phyloP scores from a whole-genome alignment of 2,888 invertebrate genomes.

The Auanema freiburgensis region DNA sequence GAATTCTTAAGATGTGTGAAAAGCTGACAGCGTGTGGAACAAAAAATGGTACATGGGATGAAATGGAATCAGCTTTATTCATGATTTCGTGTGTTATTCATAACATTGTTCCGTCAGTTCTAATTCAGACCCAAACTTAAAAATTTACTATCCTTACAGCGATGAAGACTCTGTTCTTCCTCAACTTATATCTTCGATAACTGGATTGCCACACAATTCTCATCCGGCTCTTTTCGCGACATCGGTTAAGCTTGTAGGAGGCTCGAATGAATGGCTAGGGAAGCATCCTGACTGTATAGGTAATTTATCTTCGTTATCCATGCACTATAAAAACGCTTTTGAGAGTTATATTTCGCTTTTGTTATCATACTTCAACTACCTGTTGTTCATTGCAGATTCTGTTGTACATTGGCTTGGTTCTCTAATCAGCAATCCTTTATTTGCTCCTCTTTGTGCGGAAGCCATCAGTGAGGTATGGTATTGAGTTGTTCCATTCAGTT shows the following conservation, averaged over 20 bases:
- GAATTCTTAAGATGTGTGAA: slow-evolving; percentile 18
- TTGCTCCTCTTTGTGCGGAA: slow-evolving; percentile 25
- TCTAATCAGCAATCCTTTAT: slow-evolving; percentile 13
- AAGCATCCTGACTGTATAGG: slow-evolving; percentile 79
- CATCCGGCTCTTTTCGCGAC: slow-evolving; percentile 86
- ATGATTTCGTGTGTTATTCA: slow-evolving; percentile 78
- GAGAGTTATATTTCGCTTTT: no score
- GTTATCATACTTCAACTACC: neutral
- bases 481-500: slow-evolving; percentile 3
- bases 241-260: slow-evolving; percentile 72
- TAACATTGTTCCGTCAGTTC: slow-evolving; percentile 86
- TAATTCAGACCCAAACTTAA: slow-evolving; percentile 6
- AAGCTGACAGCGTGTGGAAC: slow-evolving; percentile 66
- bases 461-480: slow-evolving; percentile 41
- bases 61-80: slow-evolving; percentile 88
- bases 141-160: slow-evolving; percentile 69
- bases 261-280: slow-evolving; percentile 87
- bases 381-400: slow-evolving; percentile 30
- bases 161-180: slow-evolving; percentile 89
- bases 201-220: slow-evolving; percentile 78
- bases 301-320: slow-evolving; percentile 62
- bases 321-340: no score
- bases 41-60: slow-evolving; percentile 75
- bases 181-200: slow-evolving; percentile 86
- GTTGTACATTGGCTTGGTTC: slow-evolving; percentile 40